Evolutionary conservation across 1,140 invertebrate species (phyloP).

Genomic region (Ctenoplectra terminalis): DNA sequence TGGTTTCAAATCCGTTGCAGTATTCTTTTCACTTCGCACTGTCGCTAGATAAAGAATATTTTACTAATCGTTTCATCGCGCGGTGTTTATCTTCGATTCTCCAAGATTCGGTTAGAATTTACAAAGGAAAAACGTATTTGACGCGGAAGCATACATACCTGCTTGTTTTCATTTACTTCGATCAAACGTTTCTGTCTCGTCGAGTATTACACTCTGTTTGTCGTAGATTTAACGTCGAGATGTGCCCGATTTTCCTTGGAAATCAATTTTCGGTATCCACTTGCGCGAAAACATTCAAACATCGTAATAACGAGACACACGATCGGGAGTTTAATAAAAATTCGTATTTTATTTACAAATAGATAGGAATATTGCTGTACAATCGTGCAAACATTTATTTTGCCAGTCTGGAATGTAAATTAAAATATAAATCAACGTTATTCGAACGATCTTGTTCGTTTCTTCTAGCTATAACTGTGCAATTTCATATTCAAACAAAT

Average conservation of each 20-base stretch:
- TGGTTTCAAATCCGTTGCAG: too few species aligned
- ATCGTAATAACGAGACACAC: background rate
- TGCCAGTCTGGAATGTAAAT: slow-evolving; percentile 15
- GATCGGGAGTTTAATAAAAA: slow-evolving; percentile 50
- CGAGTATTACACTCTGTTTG: slow-evolving; percentile 12
- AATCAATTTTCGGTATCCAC: background rate
- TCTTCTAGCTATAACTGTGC: too few species aligned
- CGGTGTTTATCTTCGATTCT: too few species aligned
- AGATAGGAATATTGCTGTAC: slow-evolving; percentile 40
- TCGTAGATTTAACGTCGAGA: background rate
- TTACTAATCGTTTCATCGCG: background rate
- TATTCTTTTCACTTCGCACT: too few species aligned
- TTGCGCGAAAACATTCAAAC: background rate
- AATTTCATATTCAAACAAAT: too few species aligned
- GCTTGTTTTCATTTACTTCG: background rate
- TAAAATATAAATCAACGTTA: background rate
- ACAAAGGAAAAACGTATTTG: background rate
- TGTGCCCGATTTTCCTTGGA: background rate
- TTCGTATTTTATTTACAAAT: slow-evolving; percentile 64
- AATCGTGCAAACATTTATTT: slow-evolving; percentile 22
- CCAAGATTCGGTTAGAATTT: background rate
- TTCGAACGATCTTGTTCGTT: too few species aligned
- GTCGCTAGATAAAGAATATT: background rate
- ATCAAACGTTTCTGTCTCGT: slow-evolving; percentile 3
- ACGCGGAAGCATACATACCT: background rate